Conservation (phyloP, 2,888 invertebrate genomes). For the Scaptomyza tumidula region DNA sequence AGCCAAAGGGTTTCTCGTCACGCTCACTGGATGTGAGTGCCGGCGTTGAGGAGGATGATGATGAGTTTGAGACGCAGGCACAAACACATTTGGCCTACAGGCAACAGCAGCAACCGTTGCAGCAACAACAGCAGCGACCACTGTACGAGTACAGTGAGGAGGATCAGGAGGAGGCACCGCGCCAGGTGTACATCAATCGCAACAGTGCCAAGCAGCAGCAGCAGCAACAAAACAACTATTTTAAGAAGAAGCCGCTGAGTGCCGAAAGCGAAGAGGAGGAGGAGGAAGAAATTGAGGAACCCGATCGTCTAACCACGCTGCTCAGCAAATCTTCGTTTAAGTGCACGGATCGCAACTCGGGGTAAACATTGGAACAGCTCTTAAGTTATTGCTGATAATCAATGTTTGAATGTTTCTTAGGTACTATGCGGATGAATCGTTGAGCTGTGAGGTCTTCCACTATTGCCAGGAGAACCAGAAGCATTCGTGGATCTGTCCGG, state of each 20-base stretch:
- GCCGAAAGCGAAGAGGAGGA: constrained; percentile 90
- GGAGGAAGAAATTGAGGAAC: constrained; percentile 92
- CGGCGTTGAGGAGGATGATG: constrained; percentile 74
- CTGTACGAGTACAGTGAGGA: constrained; percentile 83
- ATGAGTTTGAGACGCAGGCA: constrained; percentile 83
- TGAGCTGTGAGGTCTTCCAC: constrained; percentile 96
- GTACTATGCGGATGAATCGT: constrained; percentile 95
- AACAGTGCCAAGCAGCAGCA: constrained; percentile 76
- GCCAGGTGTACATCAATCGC: constrained; percentile 80
- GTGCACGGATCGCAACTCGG: constrained; percentile 92
- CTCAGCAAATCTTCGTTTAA: constrained; percentile 93
- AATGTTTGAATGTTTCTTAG: constrained; percentile 46
- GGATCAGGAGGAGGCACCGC: constrained; percentile 83
- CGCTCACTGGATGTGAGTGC: constrained; percentile 76
- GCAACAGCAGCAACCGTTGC: constrained; percentile 65
- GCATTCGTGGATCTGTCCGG: constrained; percentile 97
- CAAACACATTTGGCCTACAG: constrained; percentile 83
- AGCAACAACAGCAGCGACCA: constrained; percentile 70
- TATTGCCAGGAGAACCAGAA: constrained; percentile 95
- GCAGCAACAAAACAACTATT: constrained; percentile 69
- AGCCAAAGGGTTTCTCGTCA: constrained; percentile 82
- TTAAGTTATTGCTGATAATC: background rate
- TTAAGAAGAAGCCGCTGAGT: constrained; percentile 83
- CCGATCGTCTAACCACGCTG: constrained; percentile 91
- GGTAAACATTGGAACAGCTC: constrained; percentile 81